Evolutionary conservation across 2,797 vertebrate species (phyloP).

Genomic region (Oreochromis mossambicus): DNA sequence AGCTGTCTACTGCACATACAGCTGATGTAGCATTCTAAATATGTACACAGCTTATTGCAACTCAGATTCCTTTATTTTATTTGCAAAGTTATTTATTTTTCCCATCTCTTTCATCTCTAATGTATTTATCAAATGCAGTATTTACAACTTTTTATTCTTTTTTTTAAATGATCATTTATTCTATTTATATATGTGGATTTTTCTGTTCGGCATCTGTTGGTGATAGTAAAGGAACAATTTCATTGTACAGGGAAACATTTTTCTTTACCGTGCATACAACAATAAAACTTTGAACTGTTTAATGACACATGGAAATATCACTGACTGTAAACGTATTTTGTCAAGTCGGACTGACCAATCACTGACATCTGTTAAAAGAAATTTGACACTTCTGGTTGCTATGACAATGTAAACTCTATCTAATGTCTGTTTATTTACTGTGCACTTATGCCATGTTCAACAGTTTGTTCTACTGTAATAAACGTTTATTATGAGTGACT

Average conservation of each 20-base stretch:
- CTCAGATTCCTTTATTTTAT: neutral
- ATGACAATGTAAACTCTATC: neutral
- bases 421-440: neutral
- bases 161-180: neutral
- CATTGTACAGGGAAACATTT: neutral
- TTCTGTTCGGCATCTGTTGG: neutral
- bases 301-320: neutral
- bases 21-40: neutral
- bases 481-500: neutral
- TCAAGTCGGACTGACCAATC: neutral
- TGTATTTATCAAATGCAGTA: neutral
- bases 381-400: neutral
- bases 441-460: neutral
- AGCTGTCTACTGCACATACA: too few species aligned
- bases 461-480: neutral
- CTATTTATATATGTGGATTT: neutral
- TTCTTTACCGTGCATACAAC: neutral
- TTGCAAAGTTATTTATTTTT: too few species aligned
- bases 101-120: neutral
- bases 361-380: neutral
- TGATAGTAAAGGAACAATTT: neutral
- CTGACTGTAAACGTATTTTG: neutral
- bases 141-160: accelerated
- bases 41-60: neutral
- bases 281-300: accelerated